A percentile compares a stretch with the other conserved stretches of the same genome.
These are phyloP conservation scores for Acronicta aceris DNA, from an alignment of 2,888 invertebrate species.

Conservation along the genomic window DNA sequence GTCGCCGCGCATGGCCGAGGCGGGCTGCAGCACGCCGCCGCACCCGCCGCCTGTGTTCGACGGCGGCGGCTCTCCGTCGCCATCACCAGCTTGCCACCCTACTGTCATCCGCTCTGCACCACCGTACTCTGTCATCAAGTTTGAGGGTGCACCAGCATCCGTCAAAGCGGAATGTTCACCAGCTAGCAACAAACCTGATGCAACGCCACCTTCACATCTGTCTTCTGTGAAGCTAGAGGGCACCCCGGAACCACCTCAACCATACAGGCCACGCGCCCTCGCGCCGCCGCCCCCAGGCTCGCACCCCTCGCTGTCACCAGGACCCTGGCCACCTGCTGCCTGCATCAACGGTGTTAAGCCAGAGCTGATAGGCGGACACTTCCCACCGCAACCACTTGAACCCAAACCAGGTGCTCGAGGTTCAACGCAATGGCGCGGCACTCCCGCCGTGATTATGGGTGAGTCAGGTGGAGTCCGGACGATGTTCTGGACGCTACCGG, in stretches of 20 bases:
- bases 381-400: conserved; percentile 84
- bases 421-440: conserved; percentile 88
- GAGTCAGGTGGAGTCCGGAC: conserved; percentile 96
- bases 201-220: conserved; percentile 71
- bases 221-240: conserved; percentile 86
- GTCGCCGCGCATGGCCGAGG: conserved; percentile 94
- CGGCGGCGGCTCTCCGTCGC: conserved; percentile 84
- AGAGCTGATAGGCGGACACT: conserved; percentile 92
- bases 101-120: conserved; percentile 90
- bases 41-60: conserved; percentile 88
- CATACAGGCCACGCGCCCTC: conserved; percentile 78
- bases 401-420: conserved; percentile 78
- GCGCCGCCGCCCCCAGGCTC: conserved; percentile 84
- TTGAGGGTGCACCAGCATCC: conserved; percentile 83
- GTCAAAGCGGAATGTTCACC: conserved; percentile 76
- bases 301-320: conserved; percentile 77
- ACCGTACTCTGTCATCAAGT: conserved; percentile 89
- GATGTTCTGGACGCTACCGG: conserved; percentile 91
- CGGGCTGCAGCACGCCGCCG: conserved; percentile 90
- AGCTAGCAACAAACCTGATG: conserved; percentile 73
- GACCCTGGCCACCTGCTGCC: conserved; percentile 89
- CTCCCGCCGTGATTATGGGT: conserved; percentile 97
- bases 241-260: conserved; percentile 73
- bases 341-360: conserved; percentile 94
- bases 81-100: conserved; percentile 83